These are phyloP conservation scores for Kryptolebias marmoratus DNA, from an alignment of 2,113 vertebrate genomes.

Conservation along the genomic window DNA sequence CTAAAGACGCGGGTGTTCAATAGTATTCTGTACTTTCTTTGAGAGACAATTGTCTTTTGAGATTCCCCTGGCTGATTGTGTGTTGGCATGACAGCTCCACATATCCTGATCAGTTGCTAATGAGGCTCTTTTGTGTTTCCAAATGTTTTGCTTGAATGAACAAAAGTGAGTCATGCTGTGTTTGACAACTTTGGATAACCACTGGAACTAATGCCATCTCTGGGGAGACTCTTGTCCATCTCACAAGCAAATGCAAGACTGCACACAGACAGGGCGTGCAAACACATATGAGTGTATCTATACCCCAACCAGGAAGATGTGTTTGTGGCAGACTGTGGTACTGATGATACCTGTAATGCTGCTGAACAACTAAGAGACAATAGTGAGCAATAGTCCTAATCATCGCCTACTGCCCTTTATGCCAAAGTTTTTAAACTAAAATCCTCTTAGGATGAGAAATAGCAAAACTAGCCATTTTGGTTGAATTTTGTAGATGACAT, in stretches of 20 bases:
- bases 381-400: constrained; percentile 24
- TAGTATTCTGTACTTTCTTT: no score
- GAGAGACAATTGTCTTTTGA: not conserved
- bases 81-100: not conserved
- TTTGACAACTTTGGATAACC: constrained; percentile 11
- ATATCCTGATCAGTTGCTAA: not conserved
- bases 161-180: constrained; percentile 1
- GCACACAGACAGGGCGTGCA: not conserved
- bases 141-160: not conserved
- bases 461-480: no score
- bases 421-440: no score
- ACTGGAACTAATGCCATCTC: constrained; percentile 24
- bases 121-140: not conserved
- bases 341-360: constrained; percentile 28
- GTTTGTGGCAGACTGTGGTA: not conserved
- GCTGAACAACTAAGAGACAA: constrained; percentile 19
- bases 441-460: no score
- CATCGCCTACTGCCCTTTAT: no score
- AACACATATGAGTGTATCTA: not conserved
- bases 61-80: not conserved
- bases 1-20: no score
- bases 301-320: not conserved
- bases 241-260: constrained; percentile 10
- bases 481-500: no score
- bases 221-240: constrained; percentile 2